phyloP scores from a whole-genome alignment of 2,888 invertebrate species.

The Drosophila prostipennis region DNA sequence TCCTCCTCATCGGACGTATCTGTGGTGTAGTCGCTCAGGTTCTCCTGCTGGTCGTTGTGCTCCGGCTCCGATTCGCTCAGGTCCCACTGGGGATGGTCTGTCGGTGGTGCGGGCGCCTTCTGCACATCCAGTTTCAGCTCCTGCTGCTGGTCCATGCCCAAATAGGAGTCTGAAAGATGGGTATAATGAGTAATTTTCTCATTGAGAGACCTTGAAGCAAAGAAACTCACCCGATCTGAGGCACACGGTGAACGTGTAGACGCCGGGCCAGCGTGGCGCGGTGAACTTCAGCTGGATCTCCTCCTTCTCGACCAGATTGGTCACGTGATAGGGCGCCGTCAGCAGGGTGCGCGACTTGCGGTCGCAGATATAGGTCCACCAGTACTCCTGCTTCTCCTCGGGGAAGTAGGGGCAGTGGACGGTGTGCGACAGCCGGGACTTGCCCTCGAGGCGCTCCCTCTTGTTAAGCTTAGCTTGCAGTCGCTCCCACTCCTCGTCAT shows the following conservation, averaged over 20 bases:
- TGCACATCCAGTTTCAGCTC: constrained; percentile 99
- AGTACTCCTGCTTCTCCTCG: constrained; percentile 98
- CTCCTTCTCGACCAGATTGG: constrained; percentile 94
- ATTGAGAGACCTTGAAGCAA: no score
- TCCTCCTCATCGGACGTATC: constrained; percentile 88
- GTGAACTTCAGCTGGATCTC: constrained; percentile 98
- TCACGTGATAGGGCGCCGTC: constrained; percentile 96
- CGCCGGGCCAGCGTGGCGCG: constrained; percentile 96
- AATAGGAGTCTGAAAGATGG: constrained; percentile 92
- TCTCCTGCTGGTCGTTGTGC: constrained; percentile 86
- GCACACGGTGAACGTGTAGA: constrained; percentile 96
- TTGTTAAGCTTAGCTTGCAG: constrained; percentile 95
- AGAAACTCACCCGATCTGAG: constrained; percentile 89
- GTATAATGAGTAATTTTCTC: not conserved
- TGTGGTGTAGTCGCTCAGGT: constrained; percentile 88
- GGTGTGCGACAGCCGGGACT: constrained; percentile 96
- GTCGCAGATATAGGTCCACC: constrained; percentile 99
- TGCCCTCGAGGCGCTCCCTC: constrained; percentile 95
- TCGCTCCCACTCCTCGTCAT: constrained; percentile 96
- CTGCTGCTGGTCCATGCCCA: constrained; percentile 97
- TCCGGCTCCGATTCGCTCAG: constrained; percentile 96
- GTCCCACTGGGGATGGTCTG: constrained; percentile 99
- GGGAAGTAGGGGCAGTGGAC: constrained; percentile 99
- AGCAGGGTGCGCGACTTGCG: constrained; percentile 95
- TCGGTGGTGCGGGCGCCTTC: constrained; percentile 95